A percentile compares a stretch with the other conserved stretches of the same genome.
These are phyloP conservation scores for Trichoplusia ni DNA, from an alignment of 1,140 invertebrate species.

Conservation along the genomic window DNA sequence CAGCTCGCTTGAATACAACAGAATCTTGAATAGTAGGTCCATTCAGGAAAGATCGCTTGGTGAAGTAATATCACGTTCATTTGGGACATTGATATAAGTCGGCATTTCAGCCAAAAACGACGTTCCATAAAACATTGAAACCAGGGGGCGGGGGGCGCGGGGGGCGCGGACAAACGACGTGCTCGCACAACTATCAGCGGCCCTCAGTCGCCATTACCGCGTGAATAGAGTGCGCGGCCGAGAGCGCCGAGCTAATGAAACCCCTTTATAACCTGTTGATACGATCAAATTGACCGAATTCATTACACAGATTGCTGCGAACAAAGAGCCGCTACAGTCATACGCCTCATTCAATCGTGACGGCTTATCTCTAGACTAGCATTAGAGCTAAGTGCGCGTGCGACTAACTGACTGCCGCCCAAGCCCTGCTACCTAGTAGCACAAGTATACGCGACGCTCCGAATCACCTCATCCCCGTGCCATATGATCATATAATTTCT, in stretches of 20 bases:
- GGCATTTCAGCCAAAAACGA: neutral
- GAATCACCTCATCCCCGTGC: too few relatives aligned
- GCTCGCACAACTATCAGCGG: neutral
- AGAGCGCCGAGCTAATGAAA: neutral
- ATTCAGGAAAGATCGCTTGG: neutral
- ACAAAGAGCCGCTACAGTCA: conserved; percentile 15
- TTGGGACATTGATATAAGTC: neutral
- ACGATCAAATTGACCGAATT: conserved; percentile 13
- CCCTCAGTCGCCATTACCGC: neutral
- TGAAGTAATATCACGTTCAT: neutral
- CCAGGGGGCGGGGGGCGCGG: neutral
- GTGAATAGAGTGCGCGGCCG: neutral
- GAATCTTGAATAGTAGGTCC: too few relatives aligned
- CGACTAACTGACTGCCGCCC: too few relatives aligned
- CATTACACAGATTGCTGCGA: conserved; percentile 15
- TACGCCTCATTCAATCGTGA: conserved; percentile 2
- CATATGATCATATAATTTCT: too few relatives aligned
- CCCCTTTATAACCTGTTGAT: conserved; percentile 27
- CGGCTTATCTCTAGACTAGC: neutral
- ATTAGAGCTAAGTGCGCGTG: too few relatives aligned
- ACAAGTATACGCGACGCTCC: too few relatives aligned
- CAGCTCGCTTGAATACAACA: neutral
- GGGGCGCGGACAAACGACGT: too few relatives aligned
- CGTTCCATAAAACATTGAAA: neutral
- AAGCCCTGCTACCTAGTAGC: too few relatives aligned